Conservation (phyloP, 2,888 invertebrate genomes). For the Eurytoma californica region DNA sequence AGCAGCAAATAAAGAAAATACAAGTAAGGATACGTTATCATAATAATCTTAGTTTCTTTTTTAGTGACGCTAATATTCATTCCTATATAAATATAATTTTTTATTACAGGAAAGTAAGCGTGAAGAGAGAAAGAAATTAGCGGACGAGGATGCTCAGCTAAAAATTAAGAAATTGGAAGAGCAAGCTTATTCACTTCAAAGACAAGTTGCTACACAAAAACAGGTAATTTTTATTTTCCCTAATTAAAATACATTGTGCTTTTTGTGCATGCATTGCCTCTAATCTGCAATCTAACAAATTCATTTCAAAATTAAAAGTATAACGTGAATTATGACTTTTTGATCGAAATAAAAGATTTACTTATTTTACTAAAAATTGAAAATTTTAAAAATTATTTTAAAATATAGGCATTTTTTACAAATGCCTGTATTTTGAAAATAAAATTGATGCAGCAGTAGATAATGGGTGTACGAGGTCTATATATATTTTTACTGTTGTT, state of each 20-base stretch:
- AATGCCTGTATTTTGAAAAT: conserved; percentile 28
- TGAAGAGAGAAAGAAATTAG: conserved; percentile 91
- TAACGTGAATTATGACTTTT: conserved; percentile 25
- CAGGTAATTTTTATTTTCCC: conserved; percentile 76
- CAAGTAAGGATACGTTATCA: conserved; percentile 77
- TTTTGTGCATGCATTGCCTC: conserved; percentile 63
- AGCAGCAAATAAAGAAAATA: conserved; percentile 89
- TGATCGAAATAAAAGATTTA: conserved; percentile 15
- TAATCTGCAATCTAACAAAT: conserved; percentile 63
- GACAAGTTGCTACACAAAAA: conserved; percentile 91
- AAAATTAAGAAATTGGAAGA: conserved; percentile 97
- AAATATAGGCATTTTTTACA: background rate
- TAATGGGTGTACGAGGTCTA: conserved; percentile 52
- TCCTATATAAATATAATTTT: background rate
- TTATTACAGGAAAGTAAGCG: conserved; percentile 87
- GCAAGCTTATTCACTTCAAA: conserved; percentile 92
- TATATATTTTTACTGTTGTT: conserved; percentile 57
- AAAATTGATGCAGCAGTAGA: conserved; percentile 49
- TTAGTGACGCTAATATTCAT: background rate
- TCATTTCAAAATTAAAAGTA: conserved; percentile 30
- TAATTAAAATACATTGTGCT: conserved; percentile 34
- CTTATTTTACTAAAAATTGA: conserved; percentile 17
- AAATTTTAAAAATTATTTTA: conserved; percentile 16
- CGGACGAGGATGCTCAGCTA: conserved; percentile 95
- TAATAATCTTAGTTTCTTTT: background rate